These are phyloP conservation scores for Acanthornis magna DNA, from an alignment of 2,797 vertebrate genomes.

Conservation along the genomic window DNA sequence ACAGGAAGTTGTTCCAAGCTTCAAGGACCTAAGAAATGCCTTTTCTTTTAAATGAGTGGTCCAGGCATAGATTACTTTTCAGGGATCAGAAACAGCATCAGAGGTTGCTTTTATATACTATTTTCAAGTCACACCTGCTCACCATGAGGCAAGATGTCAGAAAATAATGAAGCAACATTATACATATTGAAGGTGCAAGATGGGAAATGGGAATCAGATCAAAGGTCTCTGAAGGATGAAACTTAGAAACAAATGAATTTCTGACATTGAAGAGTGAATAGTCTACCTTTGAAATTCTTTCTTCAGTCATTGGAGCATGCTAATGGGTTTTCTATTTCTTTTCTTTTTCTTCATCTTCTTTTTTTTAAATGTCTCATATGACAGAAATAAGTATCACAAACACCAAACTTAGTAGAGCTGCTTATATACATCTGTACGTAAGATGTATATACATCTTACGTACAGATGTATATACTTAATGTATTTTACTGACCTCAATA, in stretches of 20 bases:
- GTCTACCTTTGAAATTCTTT: conserved; percentile 43
- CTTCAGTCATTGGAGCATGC: neutral
- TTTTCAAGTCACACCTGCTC: conserved; percentile 70
- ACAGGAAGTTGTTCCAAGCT: neutral
- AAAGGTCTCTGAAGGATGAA: conserved; percentile 70
- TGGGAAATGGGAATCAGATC: conserved; percentile 65
- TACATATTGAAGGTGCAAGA: conserved; percentile 62
- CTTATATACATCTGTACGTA: no score
- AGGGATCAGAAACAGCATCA: conserved; percentile 2
- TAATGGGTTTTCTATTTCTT: neutral
- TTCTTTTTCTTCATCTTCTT: neutral
- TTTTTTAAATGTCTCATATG: neutral
- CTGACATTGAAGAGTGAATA: conserved; percentile 22
- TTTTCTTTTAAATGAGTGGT: conserved; percentile 28
- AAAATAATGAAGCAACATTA: conserved; percentile 73
- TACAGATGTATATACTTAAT: neutral
- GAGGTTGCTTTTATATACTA: conserved; percentile 68
- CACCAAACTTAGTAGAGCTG: neutral
- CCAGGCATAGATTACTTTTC: conserved; percentile 51
- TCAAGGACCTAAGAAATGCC: neutral
- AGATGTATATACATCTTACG: neutral
- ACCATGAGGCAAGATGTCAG: conserved; percentile 69
- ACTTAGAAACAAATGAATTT: conserved; percentile 66
- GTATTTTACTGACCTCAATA: neutral
- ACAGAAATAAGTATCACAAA: conserved; percentile 14